Evolutionary conservation across 2,113 vertebrate species (phyloP).

Genomic region (Rhinoderma darwinii): DNA sequence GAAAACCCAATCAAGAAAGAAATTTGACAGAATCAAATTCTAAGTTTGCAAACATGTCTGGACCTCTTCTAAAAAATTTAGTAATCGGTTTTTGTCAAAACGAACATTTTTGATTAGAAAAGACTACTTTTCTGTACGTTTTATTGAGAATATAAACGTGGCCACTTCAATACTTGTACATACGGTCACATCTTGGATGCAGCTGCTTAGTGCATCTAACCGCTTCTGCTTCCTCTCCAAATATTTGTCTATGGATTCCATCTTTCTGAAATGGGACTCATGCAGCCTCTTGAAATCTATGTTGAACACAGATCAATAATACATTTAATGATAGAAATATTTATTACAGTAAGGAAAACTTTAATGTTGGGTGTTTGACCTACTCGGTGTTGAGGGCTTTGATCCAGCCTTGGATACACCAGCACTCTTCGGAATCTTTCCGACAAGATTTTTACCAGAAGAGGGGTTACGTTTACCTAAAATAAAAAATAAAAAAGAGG

Average conservation of each 20-base stretch:
- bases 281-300: constrained; percentile 94
- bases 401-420: neutral
- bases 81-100: neutral
- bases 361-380: constrained; percentile 57
- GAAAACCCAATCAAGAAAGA: too few species aligned
- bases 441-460: neutral
- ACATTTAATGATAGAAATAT: neutral
- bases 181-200: constrained; percentile 82
- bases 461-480: neutral
- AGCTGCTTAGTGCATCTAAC: constrained; percentile 70
- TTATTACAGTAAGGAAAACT: neutral
- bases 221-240: constrained; percentile 83
- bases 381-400: constrained; percentile 85
- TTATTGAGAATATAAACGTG: too few species aligned
- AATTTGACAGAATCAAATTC: too few species aligned
- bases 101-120: neutral
- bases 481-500: neutral
- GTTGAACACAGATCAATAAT: neutral
- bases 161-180: neutral
- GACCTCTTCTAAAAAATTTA: too few species aligned
- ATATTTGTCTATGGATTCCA: constrained; percentile 93
- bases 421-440: neutral
- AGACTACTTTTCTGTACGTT: neutral
- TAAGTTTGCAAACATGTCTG: too few species aligned
- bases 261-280: constrained; percentile 89